A percentile compares a stretch with the other conserved stretches of the same genome.
Conservation (phyloP, 2,888 invertebrate genomes). For the Scaptomyza cyrtandrae region DNA sequence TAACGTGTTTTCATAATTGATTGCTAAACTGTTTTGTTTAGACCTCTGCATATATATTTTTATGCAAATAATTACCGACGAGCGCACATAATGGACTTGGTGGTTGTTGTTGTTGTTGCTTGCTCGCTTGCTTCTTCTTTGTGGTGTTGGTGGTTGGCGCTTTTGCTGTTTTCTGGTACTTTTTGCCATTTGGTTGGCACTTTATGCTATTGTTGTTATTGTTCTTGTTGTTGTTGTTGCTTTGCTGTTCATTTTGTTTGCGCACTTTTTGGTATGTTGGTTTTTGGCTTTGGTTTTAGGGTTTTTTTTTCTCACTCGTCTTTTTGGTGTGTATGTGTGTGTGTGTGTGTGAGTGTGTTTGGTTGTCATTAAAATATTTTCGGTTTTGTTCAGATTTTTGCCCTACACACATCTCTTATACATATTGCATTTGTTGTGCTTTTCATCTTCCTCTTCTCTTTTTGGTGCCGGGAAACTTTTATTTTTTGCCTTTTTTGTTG, state of each 20-base stretch:
- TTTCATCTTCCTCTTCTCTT: constrained; percentile 21
- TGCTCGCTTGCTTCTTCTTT: constrained; percentile 5
- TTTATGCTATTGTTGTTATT: constrained; percentile 7
- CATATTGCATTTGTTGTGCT: constrained; percentile 43
- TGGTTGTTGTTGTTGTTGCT: constrained; percentile 39
- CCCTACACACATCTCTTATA: constrained; percentile 12
- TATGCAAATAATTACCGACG: constrained; percentile 78
- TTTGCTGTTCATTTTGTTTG: constrained; percentile 68
- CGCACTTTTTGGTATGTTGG: constrained; percentile 54
- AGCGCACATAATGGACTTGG: constrained; percentile 67
- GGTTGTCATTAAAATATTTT: constrained; percentile 77
- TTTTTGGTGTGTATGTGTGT: constrained; percentile 21
- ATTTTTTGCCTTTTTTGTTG: constrained; percentile 42
- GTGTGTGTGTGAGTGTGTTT: constrained; percentile 46
- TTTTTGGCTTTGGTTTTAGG: constrained; percentile 28
- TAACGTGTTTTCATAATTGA: constrained; percentile 81
- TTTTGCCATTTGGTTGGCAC: constrained; percentile 18
- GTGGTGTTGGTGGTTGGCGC: constrained; percentile 47
- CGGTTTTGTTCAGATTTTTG: constrained; percentile 75
- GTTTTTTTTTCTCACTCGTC: neutral
- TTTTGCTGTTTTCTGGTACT: constrained; percentile 34
- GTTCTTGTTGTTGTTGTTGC: constrained; percentile 13
- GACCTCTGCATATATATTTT: constrained; percentile 73
- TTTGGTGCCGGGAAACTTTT: constrained; percentile 57
- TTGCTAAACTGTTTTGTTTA: constrained; percentile 81